Evolutionary conservation across 2,797 vertebrate genomes (phyloP).

Genomic region (Chloroceryle amazona): DNA sequence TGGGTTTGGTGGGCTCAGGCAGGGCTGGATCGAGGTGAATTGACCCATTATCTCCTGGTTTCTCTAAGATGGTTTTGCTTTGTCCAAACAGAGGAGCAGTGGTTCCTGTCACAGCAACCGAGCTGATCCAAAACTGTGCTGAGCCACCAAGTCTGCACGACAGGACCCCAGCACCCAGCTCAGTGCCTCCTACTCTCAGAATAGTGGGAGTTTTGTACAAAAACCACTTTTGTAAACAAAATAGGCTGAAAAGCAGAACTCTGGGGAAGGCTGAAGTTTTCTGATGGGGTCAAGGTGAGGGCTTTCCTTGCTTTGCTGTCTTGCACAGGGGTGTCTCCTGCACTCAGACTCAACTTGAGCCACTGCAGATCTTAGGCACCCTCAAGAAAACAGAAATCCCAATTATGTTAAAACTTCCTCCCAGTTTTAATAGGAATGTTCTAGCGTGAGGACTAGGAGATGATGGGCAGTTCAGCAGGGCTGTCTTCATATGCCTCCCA

Average conservation of each 20-base stretch:
- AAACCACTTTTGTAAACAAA: background rate
- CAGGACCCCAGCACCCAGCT: fast-evolving
- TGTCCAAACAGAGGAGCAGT: background rate
- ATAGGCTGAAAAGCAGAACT: background rate
- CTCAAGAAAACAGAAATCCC: background rate
- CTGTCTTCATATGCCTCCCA: background rate
- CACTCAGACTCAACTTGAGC: fast-evolving
- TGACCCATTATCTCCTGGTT: background rate
- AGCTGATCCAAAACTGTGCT: background rate
- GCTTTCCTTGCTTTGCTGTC: background rate
- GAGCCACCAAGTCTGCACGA: background rate
- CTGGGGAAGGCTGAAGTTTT: background rate
- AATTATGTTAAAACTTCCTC: background rate
- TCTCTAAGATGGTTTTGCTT: background rate
- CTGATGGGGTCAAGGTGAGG: background rate
- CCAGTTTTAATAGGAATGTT: background rate
- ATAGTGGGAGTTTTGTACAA: background rate
- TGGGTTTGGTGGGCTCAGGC: background rate
- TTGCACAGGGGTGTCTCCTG: background rate
- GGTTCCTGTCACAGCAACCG: background rate
- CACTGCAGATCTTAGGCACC: fast-evolving
- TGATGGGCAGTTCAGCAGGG: background rate
- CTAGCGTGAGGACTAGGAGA: background rate
- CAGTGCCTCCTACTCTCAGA: background rate
- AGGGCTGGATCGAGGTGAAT: background rate